These are phyloP conservation scores for Drosophila sproati DNA, from an alignment of 1,140 invertebrate species.

Conservation along the genomic window DNA sequence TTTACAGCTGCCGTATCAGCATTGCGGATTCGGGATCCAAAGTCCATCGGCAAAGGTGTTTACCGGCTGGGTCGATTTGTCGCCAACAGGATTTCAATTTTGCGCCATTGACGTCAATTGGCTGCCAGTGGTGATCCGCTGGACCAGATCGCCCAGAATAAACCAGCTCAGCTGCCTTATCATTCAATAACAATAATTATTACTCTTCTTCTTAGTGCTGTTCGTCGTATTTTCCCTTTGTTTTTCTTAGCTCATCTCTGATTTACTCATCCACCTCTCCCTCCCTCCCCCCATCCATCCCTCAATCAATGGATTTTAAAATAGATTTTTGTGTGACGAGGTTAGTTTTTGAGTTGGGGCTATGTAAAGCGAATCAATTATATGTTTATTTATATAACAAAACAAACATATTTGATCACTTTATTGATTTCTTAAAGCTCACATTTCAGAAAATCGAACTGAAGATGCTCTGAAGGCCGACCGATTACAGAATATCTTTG, in stretches of 20 bases:
- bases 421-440: no score
- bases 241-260: neutral
- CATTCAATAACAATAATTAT: constrained; percentile 13
- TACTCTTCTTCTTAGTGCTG: neutral
- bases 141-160: constrained; percentile 29
- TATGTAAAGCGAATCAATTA: no score
- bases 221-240: neutral
- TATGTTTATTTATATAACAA: no score
- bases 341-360: no score
- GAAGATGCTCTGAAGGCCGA: no score
- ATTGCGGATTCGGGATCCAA: constrained; percentile 16
- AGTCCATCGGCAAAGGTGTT: constrained; percentile 47
- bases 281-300: neutral
- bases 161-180: constrained; percentile 32
- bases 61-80: constrained; percentile 26
- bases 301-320: neutral
- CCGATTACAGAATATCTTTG: no score
- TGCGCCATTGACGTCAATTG: constrained; percentile 52
- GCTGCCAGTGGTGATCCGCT: neutral
- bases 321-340: neutral
- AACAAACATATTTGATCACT: no score
- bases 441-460: no score
- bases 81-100: constrained; percentile 39
- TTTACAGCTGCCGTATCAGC: constrained; percentile 16
- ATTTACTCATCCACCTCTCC: neutral